Evolutionary conservation across 2,797 vertebrate species (phyloP).

Genomic region (Etheostoma perlongum): DNA sequence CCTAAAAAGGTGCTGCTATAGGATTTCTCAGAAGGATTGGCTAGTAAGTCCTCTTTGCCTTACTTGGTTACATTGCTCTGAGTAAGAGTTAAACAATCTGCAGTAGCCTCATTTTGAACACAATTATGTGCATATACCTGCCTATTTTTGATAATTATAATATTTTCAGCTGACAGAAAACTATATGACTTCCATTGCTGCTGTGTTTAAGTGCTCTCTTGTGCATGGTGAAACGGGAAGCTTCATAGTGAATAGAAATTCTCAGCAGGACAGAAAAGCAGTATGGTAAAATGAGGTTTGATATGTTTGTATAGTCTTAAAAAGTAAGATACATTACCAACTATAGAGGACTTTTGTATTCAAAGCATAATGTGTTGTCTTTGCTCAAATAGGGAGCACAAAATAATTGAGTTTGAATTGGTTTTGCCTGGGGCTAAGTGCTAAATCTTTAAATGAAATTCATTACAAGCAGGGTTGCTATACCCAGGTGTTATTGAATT

Average conservation of each 20-base stretch:
- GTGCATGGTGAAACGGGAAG: conserved; percentile 23
- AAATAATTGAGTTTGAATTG: conserved; percentile 89
- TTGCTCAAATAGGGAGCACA: conserved; percentile 79
- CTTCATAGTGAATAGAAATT: conserved; percentile 50
- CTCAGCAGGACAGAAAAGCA: conserved; percentile 55
- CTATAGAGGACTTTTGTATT: conserved; percentile 79
- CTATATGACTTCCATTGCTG: conserved; percentile 39
- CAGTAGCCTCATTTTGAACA: conserved; percentile 49
- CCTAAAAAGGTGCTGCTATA: conserved; percentile 74
- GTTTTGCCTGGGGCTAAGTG: conserved; percentile 86
- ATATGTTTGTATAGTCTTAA: conserved; percentile 55
- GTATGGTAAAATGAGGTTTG: conserved; percentile 47
- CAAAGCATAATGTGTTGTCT: conserved; percentile 81
- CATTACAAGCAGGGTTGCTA: conserved; percentile 84
- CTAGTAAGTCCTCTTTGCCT: conserved; percentile 67
- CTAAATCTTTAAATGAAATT: conserved; percentile 89
- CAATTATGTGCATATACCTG: conserved; percentile 49
- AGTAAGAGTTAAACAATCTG: conserved; percentile 67
- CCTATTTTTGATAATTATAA: conserved; percentile 45
- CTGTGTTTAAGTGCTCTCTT: conserved; percentile 47
- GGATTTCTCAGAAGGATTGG: conserved; percentile 72
- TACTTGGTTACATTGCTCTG: conserved; percentile 67
- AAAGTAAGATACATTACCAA: conserved; percentile 68
- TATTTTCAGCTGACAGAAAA: conserved; percentile 58
- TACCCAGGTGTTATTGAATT: conserved; percentile 86